Evolutionary conservation across 2,888 invertebrate species (phyloP).

Genomic region (Orthonychiurus folsomi): DNA sequence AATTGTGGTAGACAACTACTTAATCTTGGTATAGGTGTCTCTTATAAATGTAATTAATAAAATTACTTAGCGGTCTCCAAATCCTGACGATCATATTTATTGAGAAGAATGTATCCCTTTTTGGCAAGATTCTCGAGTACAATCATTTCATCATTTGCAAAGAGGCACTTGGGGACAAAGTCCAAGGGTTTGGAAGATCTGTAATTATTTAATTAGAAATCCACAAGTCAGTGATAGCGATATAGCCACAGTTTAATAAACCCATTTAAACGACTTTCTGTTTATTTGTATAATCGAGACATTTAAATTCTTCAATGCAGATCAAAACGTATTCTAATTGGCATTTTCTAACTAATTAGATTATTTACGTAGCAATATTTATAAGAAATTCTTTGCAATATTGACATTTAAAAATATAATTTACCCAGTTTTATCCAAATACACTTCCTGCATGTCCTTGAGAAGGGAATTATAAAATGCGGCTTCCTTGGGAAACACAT

Average conservation of each 20-base stretch:
- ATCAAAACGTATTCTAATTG: no score
- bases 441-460: neutral
- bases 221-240: neutral
- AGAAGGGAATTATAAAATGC: constrained; percentile 10
- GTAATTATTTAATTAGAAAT: neutral
- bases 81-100: neutral
- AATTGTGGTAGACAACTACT: no score
- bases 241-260: neutral
- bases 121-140: constrained; percentile 5
- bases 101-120: neutral
- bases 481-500: constrained; percentile 1
- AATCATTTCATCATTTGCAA: constrained; percentile 7
- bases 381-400: neutral
- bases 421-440: constrained; percentile 5
- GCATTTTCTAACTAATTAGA: no score
- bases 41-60: neutral
- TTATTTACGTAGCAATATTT: no score
- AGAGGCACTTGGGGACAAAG: constrained; percentile 5
- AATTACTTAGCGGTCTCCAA: neutral
- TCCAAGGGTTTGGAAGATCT: neutral
- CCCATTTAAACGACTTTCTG: no score
- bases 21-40: no score
- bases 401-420: neutral
- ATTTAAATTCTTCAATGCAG: no score
- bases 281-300: no score